phyloP scores from a whole-genome alignment of 2,113 vertebrate genomes.

The Gasterosteus aculeatus region DNA sequence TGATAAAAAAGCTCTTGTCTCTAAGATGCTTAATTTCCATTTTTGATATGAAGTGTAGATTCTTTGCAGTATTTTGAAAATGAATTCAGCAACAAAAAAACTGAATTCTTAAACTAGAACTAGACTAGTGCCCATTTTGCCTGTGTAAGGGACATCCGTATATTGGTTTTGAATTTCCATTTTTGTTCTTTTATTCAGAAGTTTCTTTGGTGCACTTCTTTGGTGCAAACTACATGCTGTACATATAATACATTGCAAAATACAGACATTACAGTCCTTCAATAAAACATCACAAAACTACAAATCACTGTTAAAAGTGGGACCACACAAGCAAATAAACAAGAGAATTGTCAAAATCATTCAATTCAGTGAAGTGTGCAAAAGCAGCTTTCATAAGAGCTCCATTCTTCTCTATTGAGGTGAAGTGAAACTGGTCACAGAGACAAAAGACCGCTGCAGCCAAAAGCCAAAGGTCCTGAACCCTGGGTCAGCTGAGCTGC shows the following conservation, averaged over 20 bases:
- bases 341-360: not conserved
- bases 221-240: not conserved
- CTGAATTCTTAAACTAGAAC: not conserved
- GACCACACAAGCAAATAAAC: not conserved
- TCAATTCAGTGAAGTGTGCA: not conserved
- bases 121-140: not conserved
- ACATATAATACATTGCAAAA: not conserved
- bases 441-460: constrained; percentile 56
- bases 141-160: not conserved
- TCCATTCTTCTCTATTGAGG: constrained; percentile 37
- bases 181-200: not conserved
- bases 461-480: constrained; percentile 69
- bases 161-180: not conserved
- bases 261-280: not conserved
- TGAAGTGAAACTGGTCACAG: constrained; percentile 81
- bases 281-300: not conserved
- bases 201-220: not conserved
- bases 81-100: not conserved
- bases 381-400: constrained; percentile 17
- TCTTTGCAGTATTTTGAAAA: not conserved
- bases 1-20: constrained; percentile 1
- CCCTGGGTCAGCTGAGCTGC: constrained; percentile 73
- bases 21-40: not conserved
- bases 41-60: not conserved
- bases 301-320: not conserved